A percentile compares a stretch with the other conserved stretches of the same genome.
phyloP scores from a whole-genome alignment of 2,113 vertebrate genomes.

The Eulemur macaco region DNA sequence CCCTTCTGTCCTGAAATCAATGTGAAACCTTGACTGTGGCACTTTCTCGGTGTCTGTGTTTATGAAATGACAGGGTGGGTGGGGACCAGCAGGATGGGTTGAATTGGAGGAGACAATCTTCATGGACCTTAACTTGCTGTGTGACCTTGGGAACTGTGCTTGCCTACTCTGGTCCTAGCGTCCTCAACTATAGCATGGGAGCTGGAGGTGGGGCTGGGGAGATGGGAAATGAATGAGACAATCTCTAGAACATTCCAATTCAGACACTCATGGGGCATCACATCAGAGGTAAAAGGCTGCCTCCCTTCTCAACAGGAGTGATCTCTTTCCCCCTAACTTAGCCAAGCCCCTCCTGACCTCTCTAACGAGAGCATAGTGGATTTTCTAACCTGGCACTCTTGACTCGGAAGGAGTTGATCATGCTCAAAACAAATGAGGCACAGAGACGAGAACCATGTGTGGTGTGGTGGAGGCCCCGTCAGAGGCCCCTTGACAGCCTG shows the following conservation, averaged over 20 bases:
- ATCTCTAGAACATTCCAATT: neutral
- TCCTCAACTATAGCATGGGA: neutral
- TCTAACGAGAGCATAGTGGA: neutral
- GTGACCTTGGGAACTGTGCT: neutral
- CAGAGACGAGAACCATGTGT: neutral
- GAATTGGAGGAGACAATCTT: neutral
- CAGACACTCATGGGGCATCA: neutral
- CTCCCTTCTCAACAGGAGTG: neutral
- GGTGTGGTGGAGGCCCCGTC: neutral
- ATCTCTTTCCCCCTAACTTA: neutral
- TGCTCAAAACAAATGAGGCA: neutral
- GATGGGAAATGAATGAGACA: neutral
- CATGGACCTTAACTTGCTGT: neutral
- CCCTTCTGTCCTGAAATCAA: neutral
- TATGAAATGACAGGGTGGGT: neutral
- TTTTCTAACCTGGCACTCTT: neutral
- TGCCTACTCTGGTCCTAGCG: neutral
- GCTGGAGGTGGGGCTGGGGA: neutral
- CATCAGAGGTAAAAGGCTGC: neutral
- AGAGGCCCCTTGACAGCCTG: neutral
- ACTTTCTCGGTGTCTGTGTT: neutral
- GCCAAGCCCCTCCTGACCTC: neutral
- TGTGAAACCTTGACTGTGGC: neutral
- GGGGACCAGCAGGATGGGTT: neutral
- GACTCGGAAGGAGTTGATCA: neutral